A percentile compares a stretch with the other conserved stretches of the same genome.
phyloP scores from a whole-genome alignment of 2,888 invertebrate genomes.

The Dryadula phaetusa region DNA sequence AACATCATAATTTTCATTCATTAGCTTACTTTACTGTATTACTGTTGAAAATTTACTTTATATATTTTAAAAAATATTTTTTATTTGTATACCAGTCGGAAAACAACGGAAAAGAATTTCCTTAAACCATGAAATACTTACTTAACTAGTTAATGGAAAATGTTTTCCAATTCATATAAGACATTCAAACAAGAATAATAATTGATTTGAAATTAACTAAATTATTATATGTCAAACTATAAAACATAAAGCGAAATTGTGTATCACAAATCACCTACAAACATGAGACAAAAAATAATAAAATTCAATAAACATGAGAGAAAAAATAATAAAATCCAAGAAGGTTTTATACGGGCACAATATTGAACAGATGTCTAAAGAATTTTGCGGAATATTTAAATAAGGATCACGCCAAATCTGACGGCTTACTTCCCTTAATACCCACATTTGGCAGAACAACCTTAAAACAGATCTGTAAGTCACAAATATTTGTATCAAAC shows the following conservation, averaged over 20 bases:
- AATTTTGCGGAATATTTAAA: conserved; percentile 2
- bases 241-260: no score
- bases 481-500: background rate
- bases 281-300: background rate
- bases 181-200: no score
- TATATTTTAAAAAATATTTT: no score
- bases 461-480: conserved; percentile 7
- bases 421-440: conserved; percentile 13
- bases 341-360: background rate
- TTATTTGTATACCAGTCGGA: no score
- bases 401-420: conserved; percentile 4
- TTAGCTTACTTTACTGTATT: background rate
- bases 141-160: no score
- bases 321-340: background rate
- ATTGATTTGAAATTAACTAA: no score
- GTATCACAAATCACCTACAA: background rate
- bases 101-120: no score
- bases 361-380: conserved; percentile 13
- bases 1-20: background rate
- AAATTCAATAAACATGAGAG: background rate
- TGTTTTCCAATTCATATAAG: no score
- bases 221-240: no score
- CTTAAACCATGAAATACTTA: no score
- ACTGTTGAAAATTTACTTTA: background rate
- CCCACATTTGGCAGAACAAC: conserved; percentile 22